Evolutionary conservation across 2,113 vertebrate species (phyloP), one percentile per base, ranked within the genome.

Genomic region (Asarcornis scutulata): DNA sequence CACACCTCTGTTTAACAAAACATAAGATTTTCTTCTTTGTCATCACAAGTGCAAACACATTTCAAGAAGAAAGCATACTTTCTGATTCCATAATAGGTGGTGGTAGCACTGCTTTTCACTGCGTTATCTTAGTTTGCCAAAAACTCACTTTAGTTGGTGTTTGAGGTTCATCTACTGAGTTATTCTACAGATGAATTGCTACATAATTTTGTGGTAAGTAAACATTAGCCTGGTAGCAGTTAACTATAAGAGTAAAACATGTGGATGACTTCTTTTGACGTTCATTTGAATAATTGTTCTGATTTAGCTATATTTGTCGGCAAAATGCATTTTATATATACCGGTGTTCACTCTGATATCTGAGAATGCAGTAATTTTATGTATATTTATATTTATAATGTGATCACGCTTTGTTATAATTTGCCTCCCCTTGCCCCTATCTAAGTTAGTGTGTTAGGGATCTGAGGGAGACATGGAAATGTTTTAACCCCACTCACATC

Each of bases 291-390:
- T 20, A 7, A 40, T 27, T 88, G 18, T 31, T 94, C 48, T 86
- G 26, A 12, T 92, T 88, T 84, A 82, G 44, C 7, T 71, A 21
- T 10, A 56, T 27, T 85, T 95, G 15, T 77, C 83, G 26, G 11
- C 26, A 89, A 89, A 50, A 50, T 50, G 50, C 50, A 71, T 84
- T 40, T 78, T 87, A 64, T 52, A 55, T 32, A 27, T 3, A 22
- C 31, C 17, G 6, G 3, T 58, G 62, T 63, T 81, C 62, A 78
- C 25, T 69, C 59, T 74, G 79, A 8, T 64, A 93, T 83, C 48
- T 88, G 44, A 96, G 91, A 95, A 89, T 55, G 38, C 42, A 86
- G 52, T 79, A 59, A 31, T 60, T 31, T 68, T 84, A 83, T 64
- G 31, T 31, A 15, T 50, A 50, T 50, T 12, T 50, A 23, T 50